Evolutionary conservation across 2,113 vertebrate genomes (phyloP), one percentile per base, ranked within the genome.

Genomic region (Grantiella picta): DNA sequence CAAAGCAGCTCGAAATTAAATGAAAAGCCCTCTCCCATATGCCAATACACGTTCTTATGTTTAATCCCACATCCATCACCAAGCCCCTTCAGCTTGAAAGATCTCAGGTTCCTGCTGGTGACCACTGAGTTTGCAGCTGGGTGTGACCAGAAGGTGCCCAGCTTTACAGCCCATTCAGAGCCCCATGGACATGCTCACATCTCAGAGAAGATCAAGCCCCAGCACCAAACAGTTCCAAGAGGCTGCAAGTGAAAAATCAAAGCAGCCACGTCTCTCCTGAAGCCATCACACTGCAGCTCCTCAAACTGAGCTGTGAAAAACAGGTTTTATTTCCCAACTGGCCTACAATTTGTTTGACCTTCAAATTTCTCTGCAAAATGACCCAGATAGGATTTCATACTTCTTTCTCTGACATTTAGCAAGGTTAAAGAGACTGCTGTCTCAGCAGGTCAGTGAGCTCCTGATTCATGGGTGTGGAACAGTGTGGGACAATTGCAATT

Each of bases 401-500:
- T 89, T 84, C 44, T 69, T 71, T 52, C 80, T 82, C 45, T 68
- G 65, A 36, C 40, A 33, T 38, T 85, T 71, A 75, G 73, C 76
- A 86, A 90, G 82, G 88, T 75, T 83, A 92, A 88, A 59, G 61
- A 92, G 86, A 68, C 27, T 89, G 92, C 94, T 92, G 84, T 19
- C 90, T 96, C 90, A 91, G 96, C 94, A 92, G 80, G 70, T 75
- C 40, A 4, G 17, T 42, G 66, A 81, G 42, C 73, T 94, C 86
- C 25, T 65, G 50, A 95, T 89, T 94, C 63, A 69, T 61, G 40
- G 11, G 10, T 76, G 68, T 29, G 33, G 57, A 95, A 64, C 2
- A 44, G n/a, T 19, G 53, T 35, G 33, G 79, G 49, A 64, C 82
- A 86, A 89, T 3, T 83, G 45, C 42, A 61, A n/a, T 59, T 96